phyloP scores from a whole-genome alignment of 1,140 invertebrate species.

The Dolichoris vasculosae region DNA sequence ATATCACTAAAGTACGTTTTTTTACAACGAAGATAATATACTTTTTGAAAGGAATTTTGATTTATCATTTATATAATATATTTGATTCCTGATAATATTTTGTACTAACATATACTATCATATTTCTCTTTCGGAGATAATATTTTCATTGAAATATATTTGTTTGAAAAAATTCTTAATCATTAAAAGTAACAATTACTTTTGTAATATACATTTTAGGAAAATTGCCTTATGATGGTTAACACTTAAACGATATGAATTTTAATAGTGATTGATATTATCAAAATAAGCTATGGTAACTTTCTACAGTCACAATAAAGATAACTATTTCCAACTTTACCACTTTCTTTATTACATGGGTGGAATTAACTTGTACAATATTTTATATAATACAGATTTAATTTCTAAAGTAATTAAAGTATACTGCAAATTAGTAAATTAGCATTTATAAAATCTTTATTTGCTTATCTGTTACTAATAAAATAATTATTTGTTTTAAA shows the following conservation, averaged over 20 bases:
- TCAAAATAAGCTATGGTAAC: conserved; percentile 19
- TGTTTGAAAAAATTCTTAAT: too few species aligned
- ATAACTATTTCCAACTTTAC: not conserved
- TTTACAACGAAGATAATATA: conserved; percentile 22
- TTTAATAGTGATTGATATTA: conserved; percentile 57
- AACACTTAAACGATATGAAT: conserved; percentile 58
- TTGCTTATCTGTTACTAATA: not conserved
- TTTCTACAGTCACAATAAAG: not conserved
- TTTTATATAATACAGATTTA: not conserved
- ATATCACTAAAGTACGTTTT: conserved; percentile 32
- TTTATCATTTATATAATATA: not conserved
- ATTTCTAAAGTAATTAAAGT: not conserved
- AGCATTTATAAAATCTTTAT: not conserved
- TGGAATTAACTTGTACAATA: not conserved
- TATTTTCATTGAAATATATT: too few species aligned
- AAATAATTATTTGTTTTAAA: not conserved
- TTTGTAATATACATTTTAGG: too few species aligned
- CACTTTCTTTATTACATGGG: not conserved
- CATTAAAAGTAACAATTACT: too few species aligned
- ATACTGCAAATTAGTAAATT: not conserved
- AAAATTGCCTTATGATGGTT: conserved; percentile 20
- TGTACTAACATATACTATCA: not conserved
- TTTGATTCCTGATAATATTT: too few species aligned
- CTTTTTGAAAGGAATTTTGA: not conserved
- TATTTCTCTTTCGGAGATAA: too few species aligned